A percentile compares a stretch with the other conserved stretches of the same genome.
These are phyloP conservation scores for Coreius guichenoti DNA, from an alignment of 2,797 vertebrate species.

Conservation along the genomic window DNA sequence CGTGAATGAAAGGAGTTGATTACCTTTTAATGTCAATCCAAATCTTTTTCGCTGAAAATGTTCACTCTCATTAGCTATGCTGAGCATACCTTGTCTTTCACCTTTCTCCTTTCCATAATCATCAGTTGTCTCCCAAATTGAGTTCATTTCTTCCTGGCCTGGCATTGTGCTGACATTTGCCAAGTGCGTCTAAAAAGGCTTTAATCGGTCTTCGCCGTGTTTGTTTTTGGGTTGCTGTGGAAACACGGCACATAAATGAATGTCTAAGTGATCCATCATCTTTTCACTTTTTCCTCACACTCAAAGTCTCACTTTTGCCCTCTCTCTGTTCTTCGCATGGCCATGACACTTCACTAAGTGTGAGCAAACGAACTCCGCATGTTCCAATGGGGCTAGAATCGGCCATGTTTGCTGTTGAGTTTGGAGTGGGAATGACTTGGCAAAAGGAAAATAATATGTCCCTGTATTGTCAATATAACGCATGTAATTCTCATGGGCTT, in stretches of 20 bases:
- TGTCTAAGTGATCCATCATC: conserved; percentile 45
- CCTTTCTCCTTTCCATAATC: conserved; percentile 32
- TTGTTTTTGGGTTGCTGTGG: conserved; percentile 53
- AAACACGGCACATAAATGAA: conserved; percentile 34
- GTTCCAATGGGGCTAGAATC: not conserved
- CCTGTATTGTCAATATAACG: not conserved
- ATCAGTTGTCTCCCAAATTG: conserved; percentile 36
- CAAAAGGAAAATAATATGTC: not conserved
- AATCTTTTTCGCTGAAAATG: not conserved
- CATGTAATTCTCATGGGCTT: not conserved
- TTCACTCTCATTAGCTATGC: conserved; percentile 23
- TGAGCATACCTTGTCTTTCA: conserved; percentile 31
- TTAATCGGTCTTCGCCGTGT: conserved; percentile 48
- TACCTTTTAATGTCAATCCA: conserved; percentile 4
- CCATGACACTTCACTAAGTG: conserved; percentile 7
- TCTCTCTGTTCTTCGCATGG: conserved; percentile 24
- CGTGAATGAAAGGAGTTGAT: not conserved
- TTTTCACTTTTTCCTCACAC: conserved; percentile 25
- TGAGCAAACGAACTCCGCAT: conserved; percentile 12
- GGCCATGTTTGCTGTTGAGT: conserved; percentile 21
- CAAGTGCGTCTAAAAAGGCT: conserved; percentile 47
- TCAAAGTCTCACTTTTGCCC: conserved; percentile 18
- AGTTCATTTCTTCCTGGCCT: conserved; percentile 32
- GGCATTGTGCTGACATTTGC: conserved; percentile 39
- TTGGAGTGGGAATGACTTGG: not conserved